Evolutionary conservation across 1,140 invertebrate genomes (phyloP).

Genomic region (Drosophila ficusphila): DNA sequence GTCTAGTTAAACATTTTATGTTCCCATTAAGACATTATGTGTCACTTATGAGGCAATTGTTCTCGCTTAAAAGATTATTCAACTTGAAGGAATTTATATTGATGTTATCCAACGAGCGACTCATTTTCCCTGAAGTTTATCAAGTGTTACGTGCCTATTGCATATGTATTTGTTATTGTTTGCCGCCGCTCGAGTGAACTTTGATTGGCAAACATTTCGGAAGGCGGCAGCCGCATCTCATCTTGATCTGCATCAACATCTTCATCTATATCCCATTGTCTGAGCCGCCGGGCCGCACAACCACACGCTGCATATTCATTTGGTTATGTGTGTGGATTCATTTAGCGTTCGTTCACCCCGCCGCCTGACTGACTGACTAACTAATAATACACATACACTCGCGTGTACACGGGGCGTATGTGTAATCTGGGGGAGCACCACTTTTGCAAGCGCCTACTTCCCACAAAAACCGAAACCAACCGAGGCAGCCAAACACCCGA

Average conservation of each 20-base stretch:
- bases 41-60: background rate
- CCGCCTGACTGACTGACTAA: constrained; percentile 42
- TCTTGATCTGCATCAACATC: constrained; percentile 25
- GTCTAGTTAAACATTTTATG: accelerated
- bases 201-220: constrained; percentile 42
- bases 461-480: constrained; percentile 24
- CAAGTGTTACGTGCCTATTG: constrained; percentile 29
- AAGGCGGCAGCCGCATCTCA: constrained; percentile 23
- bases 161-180: constrained; percentile 26
- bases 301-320: constrained; percentile 34
- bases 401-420: constrained; percentile 49
- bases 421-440: constrained; percentile 50
- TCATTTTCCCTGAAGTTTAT: constrained; percentile 19
- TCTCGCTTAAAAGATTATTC: constrained; percentile 2
- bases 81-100: constrained; percentile 1
- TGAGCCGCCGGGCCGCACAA: constrained; percentile 25
- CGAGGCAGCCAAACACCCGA: constrained; percentile 4
- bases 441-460: constrained; percentile 56
- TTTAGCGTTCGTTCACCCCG: constrained; percentile 74
- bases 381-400: constrained; percentile 32
- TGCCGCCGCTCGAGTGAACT: constrained; percentile 36
- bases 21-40: background rate
- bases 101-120: constrained; percentile 2
- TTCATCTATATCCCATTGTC: constrained; percentile 36
- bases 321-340: constrained; percentile 48